These are phyloP conservation scores for Paramormyrops hopkinsi DNA, from an alignment of 2,797 vertebrate species.

Conservation along the genomic window DNA sequence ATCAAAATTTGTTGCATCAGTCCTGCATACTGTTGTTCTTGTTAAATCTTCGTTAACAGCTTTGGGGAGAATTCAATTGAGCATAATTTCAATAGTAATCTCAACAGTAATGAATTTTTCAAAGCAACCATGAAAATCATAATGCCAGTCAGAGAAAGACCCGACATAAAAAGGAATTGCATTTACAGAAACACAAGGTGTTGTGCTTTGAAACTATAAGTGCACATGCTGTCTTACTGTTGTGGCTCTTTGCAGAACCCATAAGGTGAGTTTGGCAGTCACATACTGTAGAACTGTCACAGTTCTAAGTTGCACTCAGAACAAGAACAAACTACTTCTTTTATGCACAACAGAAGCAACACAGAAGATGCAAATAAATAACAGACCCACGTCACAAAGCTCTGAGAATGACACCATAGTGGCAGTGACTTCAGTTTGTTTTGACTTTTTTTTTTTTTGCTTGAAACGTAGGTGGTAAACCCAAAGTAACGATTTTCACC, in stretches of 20 bases:
- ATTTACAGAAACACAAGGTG: not conserved
- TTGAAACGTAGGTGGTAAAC: not conserved
- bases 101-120: not conserved
- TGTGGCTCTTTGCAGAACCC: not conserved
- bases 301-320: not conserved
- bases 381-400: not conserved
- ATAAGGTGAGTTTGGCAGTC: not conserved
- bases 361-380: not conserved
- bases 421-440: not conserved
- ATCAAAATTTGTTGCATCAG: not conserved
- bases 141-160: not conserved
- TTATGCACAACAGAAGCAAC: not conserved
- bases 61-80: not conserved
- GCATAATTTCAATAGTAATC: not conserved
- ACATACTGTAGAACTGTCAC: not conserved
- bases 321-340: not conserved
- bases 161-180: not conserved
- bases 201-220: not conserved
- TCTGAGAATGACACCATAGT: not conserved
- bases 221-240: not conserved
- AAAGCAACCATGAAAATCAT: not conserved
- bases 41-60: not conserved
- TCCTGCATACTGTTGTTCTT: not conserved
- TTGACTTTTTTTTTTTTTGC: not conserved
- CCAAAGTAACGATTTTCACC: not conserved